Percentiles rank a stretch among this genome's conserved stretches.
phyloP scores from a whole-genome alignment of 2,113 vertebrate genomes.

The Collichthys lucidus region DNA sequence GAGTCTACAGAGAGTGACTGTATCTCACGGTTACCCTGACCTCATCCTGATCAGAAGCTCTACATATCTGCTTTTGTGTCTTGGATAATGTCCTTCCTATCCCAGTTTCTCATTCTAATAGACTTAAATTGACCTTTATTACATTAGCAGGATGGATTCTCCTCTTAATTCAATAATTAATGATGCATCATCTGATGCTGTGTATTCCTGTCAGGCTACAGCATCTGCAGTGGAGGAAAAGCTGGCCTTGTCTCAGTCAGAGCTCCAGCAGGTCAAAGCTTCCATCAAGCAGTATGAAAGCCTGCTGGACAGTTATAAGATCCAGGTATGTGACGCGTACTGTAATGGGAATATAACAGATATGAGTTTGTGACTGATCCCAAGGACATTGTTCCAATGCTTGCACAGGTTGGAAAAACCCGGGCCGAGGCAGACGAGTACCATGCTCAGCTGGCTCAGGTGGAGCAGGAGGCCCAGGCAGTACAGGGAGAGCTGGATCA shows the following conservation, averaged over 20 bases:
- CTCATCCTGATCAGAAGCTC: background rate
- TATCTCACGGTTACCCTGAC: background rate
- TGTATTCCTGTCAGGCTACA: conserved; percentile 79
- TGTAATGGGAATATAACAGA: background rate
- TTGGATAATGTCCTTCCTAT: background rate
- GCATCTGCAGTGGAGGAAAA: conserved; percentile 87
- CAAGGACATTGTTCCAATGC: background rate
- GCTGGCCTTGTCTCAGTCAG: conserved; percentile 84
- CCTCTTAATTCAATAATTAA: conserved; percentile 3
- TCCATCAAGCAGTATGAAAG: conserved; percentile 90
- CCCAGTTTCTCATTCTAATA: background rate
- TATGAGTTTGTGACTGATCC: background rate
- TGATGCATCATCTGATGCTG: background rate
- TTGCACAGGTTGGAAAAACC: conserved; percentile 86
- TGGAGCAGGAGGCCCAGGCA: conserved; percentile 84
- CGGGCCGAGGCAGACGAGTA: conserved; percentile 88
- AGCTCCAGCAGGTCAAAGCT: conserved; percentile 89
- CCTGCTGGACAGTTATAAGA: conserved; percentile 90
- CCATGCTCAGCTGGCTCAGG: conserved; percentile 84
- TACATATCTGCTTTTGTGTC: background rate
- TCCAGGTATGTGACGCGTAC: conserved; percentile 82
- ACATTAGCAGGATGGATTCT: conserved; percentile 7
- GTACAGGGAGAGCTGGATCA: conserved; percentile 85
- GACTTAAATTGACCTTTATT: background rate
- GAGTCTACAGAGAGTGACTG: background rate